Conservation (phyloP, 1,140 invertebrate genomes). For the Chelonus insularis region DNA sequence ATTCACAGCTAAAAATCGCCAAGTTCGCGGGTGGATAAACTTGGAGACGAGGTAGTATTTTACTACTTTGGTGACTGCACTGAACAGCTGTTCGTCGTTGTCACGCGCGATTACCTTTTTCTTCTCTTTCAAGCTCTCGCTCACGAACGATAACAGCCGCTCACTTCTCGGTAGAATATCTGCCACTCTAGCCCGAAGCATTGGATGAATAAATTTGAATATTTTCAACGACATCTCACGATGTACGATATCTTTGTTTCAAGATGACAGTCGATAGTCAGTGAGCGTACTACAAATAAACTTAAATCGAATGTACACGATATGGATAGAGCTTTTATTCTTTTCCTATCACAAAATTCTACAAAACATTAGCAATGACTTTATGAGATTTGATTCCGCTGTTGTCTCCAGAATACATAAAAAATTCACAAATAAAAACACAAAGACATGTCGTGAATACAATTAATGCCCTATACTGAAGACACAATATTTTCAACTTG, state of each 20-base stretch:
- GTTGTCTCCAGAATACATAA: background rate
- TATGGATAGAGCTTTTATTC: background rate
- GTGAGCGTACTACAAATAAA: background rate
- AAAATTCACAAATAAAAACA: constrained; percentile 29
- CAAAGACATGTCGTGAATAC: constrained; percentile 42
- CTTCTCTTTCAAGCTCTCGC: background rate
- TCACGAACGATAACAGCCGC: constrained; percentile 2
- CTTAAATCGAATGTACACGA: background rate
- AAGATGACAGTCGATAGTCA: constrained; percentile 1
- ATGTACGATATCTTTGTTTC: constrained; percentile 20
- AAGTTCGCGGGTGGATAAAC: constrained; percentile 23
- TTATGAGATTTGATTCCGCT: background rate
- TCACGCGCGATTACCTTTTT: constrained; percentile 23
- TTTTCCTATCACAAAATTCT: too few relatives aligned
- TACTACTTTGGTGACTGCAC: background rate
- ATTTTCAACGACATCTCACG: constrained; percentile 6
- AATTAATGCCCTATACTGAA: constrained; percentile 46
- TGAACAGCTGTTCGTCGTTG: constrained; percentile 20
- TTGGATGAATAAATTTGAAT: constrained; percentile 31
- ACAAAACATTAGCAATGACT: too few relatives aligned
- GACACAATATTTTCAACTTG: constrained; percentile 22
- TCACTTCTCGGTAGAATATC: constrained; percentile 2
- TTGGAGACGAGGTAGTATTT: constrained; percentile 12
- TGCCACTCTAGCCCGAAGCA: constrained; percentile 16
- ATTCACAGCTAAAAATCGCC: constrained; percentile 26